Percentiles rank a stretch among this genome's conserved stretches.
Evolutionary conservation across 2,797 vertebrate species (phyloP).

Genomic region (Sebastes jordani): DNA sequence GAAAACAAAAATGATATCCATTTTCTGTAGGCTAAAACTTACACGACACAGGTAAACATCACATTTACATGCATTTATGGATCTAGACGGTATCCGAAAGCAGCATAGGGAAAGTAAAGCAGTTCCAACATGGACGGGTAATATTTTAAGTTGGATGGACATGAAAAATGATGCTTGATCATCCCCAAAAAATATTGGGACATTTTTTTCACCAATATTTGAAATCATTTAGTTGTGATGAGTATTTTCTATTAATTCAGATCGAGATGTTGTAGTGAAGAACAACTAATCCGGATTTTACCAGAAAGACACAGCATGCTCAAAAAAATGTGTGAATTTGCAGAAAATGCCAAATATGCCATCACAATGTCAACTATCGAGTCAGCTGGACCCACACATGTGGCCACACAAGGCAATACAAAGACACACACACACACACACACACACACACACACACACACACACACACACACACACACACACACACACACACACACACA

Average conservation of each 20-base stretch:
- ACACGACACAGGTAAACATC: neutral
- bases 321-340: neutral
- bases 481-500: neutral
- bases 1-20: conserved; percentile 21
- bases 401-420: neutral
- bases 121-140: neutral
- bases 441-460: neutral
- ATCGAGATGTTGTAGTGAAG: neutral
- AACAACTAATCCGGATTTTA: neutral
- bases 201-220: neutral
- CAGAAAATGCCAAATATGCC: neutral
- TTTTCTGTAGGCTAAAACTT: conserved; percentile 1
- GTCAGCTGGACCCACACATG: conserved; percentile 4
- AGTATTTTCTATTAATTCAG: neutral
- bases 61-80: neutral
- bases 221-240: neutral
- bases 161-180: neutral
- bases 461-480: neutral
- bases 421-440: neutral
- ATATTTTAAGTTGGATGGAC: neutral
- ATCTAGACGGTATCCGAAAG: neutral
- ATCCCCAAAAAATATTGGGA: neutral
- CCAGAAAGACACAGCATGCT: fast-evolving
- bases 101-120: neutral
- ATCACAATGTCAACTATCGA: neutral